Base-by-base conservation (phyloP, 92 coral and sea anemone genomes). In the Parazoanthus darwini region DNA sequence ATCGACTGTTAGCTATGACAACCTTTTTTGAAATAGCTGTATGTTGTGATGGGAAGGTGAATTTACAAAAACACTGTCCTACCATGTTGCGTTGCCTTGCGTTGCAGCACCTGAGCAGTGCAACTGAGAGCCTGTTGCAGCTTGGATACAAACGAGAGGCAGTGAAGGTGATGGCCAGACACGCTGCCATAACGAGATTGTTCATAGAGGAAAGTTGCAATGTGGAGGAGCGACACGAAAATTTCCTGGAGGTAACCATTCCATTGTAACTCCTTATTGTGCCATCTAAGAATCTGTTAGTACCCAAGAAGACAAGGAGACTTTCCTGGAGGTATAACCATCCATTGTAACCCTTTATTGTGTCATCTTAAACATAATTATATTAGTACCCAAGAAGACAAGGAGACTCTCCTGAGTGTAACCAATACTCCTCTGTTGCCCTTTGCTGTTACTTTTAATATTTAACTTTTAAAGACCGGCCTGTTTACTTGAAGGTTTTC, bases 131-230 rank as follows among this genome's bases (percentile, higher is more conserved):
- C 66, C 85, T 96, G 90, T 26, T 81, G 8, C 90, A 86, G 83
- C 92, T 93, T 48, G 99, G 99, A 3, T 94, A 89, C 89, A 93
- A 90, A 74, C 93, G 98, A 73, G 99, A 96, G 84, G 97, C 98
- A 26, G 92, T 95, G 70, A 94, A 92, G 66, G 92, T 93, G 54
- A 93, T 92, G 94, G 63, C 89, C 75, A 95, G 92, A 87, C 92
- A 92, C 39, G 97, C 94, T 33, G 90, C 90, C 20, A 77, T 96
- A 74, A 88, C 89, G 74, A 91, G 94, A 77, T 84, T 93, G 86
- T 92, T 95, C 80, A 97, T 95, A 37, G 96, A 94, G 26, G 89
- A 90, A 79, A 87, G 96, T 56, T 71, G 37, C 29, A 88, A 72
- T 5, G 66, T 88, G 50, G 92, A 92, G 79, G 96, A 95, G 67